Conservation (phyloP, 2,113 vertebrate genomes). For the Cavia aperea region DNA sequence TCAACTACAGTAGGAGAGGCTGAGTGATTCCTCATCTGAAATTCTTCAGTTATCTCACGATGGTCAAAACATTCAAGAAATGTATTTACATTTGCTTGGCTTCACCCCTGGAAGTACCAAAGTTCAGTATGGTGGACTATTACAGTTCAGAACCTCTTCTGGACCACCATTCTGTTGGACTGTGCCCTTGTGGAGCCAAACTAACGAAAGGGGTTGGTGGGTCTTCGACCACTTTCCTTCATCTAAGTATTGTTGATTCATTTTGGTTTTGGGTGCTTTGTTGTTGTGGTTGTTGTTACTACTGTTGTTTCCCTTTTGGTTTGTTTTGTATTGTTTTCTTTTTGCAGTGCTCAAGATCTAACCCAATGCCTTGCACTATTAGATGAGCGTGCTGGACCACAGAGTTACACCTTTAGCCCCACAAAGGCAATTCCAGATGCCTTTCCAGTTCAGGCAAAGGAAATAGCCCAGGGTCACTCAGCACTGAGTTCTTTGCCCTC, state of each 20-base stretch:
- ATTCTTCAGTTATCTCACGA: fast-evolving
- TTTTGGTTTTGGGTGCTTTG: not conserved
- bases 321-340: not conserved
- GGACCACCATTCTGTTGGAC: not conserved
- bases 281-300: too few species aligned
- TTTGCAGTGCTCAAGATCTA: not conserved
- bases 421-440: not conserved
- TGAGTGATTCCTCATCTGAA: not conserved
- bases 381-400: not conserved
- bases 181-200: not conserved
- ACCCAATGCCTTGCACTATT: not conserved
- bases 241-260: not conserved
- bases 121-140: not conserved
- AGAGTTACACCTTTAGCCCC: not conserved
- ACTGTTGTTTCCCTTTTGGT: not conserved
- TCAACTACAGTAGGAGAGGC: not conserved
- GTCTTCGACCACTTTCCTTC: not conserved
- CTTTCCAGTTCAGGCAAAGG: not conserved
- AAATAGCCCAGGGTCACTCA: fast-evolving
- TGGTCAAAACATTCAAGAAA: not conserved
- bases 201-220: not conserved
- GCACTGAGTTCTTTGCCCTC: not conserved
- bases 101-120: not conserved
- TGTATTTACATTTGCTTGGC: not conserved
- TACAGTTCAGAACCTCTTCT: not conserved